These are phyloP conservation scores for Myotis daubentonii DNA, from an alignment of 2,797 vertebrate genomes.

Conservation along the genomic window DNA sequence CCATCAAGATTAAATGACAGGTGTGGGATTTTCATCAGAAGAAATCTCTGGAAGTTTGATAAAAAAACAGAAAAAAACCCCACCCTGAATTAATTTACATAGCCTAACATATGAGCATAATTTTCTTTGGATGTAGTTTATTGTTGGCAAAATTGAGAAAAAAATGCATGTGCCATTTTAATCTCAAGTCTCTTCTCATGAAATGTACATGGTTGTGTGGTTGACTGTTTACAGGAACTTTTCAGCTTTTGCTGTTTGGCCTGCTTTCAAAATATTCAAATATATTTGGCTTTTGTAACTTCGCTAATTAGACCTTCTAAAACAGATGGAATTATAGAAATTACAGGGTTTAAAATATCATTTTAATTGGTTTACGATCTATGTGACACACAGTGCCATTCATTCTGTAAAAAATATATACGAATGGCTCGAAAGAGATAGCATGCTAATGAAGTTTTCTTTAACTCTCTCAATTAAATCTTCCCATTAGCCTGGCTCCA, in stretches of 20 bases:
- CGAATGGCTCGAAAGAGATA: constrained; percentile 80
- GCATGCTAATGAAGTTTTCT: constrained; percentile 84
- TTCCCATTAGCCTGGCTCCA: constrained; percentile 46
- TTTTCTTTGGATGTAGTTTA: constrained; percentile 51
- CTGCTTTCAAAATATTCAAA: constrained; percentile 88
- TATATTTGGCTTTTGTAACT: constrained; percentile 90
- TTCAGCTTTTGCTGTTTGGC: constrained; percentile 84
- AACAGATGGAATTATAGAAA: constrained; percentile 90
- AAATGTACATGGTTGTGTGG: constrained; percentile 80
- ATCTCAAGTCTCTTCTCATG: constrained; percentile 61
- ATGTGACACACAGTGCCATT: constrained; percentile 86
- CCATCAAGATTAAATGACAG: neutral
- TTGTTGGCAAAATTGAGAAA: constrained; percentile 67
- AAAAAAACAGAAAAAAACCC: constrained; percentile 26
- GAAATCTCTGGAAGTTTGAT: constrained; percentile 51
- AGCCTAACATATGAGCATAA: constrained; percentile 54
- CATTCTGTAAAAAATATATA: constrained; percentile 84
- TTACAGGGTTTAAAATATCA: constrained; percentile 87
- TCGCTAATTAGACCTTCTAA: constrained; percentile 88
- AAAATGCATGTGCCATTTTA: constrained; percentile 53
- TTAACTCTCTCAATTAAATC: constrained; percentile 80
- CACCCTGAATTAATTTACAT: constrained; percentile 67
- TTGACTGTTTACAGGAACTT: constrained; percentile 83
- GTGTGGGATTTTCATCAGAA: constrained; percentile 43
- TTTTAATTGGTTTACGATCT: constrained; percentile 90